Evolutionary conservation across 2,888 invertebrate genomes (phyloP).

Genomic region (Trachelus stipa): DNA sequence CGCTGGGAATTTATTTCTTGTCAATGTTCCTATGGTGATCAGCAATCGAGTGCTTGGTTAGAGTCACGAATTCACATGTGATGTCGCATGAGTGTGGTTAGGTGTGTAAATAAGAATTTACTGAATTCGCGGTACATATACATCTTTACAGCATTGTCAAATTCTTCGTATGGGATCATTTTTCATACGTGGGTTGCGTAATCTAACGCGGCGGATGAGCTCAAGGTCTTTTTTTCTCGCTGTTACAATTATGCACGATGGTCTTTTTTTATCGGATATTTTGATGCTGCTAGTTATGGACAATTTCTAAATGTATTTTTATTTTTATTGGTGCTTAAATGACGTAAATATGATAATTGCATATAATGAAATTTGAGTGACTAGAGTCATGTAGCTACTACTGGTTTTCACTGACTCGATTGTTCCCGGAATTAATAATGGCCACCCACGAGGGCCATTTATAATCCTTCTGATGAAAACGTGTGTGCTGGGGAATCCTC

Average conservation of each 20-base stretch:
- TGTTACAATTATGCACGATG: too few species aligned
- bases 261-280: too few species aligned
- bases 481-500: neutral
- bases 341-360: neutral
- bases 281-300: too few species aligned
- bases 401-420: neutral
- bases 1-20: too few species aligned
- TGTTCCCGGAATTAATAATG: neutral
- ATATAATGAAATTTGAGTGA: neutral
- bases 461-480: neutral
- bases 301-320: too few species aligned
- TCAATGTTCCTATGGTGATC: neutral
- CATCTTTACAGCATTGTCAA: neutral
- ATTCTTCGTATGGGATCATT: neutral
- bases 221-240: too few species aligned
- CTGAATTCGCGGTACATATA: neutral
- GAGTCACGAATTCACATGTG: neutral
- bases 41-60: neutral
- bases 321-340: too few species aligned
- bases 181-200: too few species aligned
- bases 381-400: neutral
- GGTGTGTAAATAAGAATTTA: too few species aligned
- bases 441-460: neutral
- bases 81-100: neutral
- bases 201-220: too few species aligned